These are phyloP conservation scores for Syrmaticus mikado DNA, from an alignment of 2,113 vertebrate species.

Conservation along the genomic window DNA sequence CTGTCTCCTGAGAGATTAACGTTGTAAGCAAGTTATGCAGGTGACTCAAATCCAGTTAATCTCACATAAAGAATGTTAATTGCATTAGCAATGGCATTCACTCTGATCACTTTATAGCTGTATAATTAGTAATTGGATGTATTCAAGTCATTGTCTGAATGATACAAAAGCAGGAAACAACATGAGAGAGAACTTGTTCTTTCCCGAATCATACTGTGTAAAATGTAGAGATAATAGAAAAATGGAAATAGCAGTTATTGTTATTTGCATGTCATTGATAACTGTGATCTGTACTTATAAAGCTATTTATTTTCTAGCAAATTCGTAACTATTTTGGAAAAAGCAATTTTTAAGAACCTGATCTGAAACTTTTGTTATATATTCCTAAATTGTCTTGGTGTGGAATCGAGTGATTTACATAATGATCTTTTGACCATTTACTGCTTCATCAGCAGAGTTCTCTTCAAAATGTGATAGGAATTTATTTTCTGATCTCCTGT, in stretches of 20 bases:
- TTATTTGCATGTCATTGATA: background rate
- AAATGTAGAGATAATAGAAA: slow-evolving; percentile 20
- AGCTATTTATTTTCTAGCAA: background rate
- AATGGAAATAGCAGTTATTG: slow-evolving; percentile 17
- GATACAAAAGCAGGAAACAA: slow-evolving; percentile 58
- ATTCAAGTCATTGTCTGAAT: slow-evolving; percentile 63
- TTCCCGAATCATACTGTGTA: background rate
- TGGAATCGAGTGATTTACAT: background rate
- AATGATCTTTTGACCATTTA: background rate
- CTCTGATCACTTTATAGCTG: slow-evolving; percentile 69
- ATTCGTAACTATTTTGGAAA: background rate
- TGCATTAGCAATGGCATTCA: slow-evolving; percentile 74
- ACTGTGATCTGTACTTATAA: background rate
- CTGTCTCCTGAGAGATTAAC: slow-evolving; percentile 77
- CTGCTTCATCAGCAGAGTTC: background rate
- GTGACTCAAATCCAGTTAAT: slow-evolving; percentile 82
- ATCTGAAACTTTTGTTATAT: background rate
- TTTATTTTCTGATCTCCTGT: slow-evolving; percentile 7
- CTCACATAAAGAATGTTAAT: slow-evolving; percentile 78
- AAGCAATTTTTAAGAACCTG: background rate
- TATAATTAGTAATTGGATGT: slow-evolving; percentile 74
- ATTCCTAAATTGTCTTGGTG: background rate
- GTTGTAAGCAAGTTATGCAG: slow-evolving; percentile 76
- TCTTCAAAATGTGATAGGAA: background rate
- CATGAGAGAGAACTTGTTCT: slow-evolving; percentile 18